Percentiles rank a stretch among this genome's conserved stretches.
These are phyloP conservation scores for Suricata suricatta DNA, from an alignment of 2,113 vertebrate genomes.

Conservation along the genomic window DNA sequence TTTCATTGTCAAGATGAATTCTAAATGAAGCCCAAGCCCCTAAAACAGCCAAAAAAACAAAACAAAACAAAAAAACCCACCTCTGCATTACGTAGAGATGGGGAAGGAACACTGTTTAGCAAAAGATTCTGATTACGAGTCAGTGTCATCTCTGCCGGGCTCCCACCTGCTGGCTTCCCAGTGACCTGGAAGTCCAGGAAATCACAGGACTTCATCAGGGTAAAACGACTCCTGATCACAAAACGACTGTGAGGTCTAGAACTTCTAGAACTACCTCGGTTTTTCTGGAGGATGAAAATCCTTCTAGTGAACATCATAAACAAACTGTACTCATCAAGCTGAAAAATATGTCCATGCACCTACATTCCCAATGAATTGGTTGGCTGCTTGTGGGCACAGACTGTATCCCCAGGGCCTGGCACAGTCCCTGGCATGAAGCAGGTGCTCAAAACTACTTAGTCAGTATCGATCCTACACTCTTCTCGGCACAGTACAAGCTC, in stretches of 20 bases:
- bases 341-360: not conserved
- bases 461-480: not conserved
- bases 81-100: not conserved
- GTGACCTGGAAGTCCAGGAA: not conserved
- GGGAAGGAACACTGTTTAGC: not conserved
- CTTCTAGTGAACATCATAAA: not conserved
- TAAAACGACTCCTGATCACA: conserved; percentile 14
- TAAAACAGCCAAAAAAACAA: not conserved
- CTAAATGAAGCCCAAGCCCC: conserved; percentile 42
- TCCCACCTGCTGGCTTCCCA: not conserved
- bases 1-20: conserved; percentile 50
- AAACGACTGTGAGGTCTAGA: not conserved
- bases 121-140: not conserved
- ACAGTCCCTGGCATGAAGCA: not conserved
- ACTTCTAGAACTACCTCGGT: not conserved
- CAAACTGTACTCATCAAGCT: not conserved
- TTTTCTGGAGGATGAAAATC: not conserved
- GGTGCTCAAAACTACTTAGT: not conserved
- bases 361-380: not conserved
- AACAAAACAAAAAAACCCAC: not conserved
- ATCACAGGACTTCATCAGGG: not conserved
- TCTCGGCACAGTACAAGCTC: not conserved
- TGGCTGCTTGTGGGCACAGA: not conserved
- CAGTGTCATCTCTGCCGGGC: not conserved
- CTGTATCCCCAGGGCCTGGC: not conserved